A percentile compares a stretch with the other conserved stretches of the same genome.
Evolutionary conservation across 2,113 vertebrate genomes (phyloP).

Genomic region (Clupea harengus): DNA sequence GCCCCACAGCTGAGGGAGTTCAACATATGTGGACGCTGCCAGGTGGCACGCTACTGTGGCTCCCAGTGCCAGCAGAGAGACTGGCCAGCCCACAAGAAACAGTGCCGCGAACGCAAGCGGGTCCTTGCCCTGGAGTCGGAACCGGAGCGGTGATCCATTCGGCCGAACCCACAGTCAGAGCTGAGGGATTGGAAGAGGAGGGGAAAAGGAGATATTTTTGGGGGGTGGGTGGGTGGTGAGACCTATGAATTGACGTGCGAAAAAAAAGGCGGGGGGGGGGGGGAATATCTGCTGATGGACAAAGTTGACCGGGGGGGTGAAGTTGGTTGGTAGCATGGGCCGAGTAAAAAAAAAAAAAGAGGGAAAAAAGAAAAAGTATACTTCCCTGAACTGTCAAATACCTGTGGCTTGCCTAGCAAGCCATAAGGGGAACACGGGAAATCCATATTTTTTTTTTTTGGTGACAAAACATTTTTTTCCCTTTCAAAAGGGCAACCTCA

Average conservation of each 20-base stretch:
- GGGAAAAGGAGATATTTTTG: conserved; percentile 1
- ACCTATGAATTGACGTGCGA: conserved; percentile 38
- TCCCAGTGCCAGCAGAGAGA: conserved; percentile 98
- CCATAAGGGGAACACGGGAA: conserved; percentile 55
- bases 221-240: conserved; percentile 41
- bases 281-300: conserved; percentile 48
- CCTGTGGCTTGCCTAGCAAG: conserved; percentile 65
- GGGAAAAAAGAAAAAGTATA: conserved; percentile 53
- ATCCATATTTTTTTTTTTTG: conserved; percentile 33
- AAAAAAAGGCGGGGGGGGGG: conserved; percentile 21
- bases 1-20: conserved; percentile 82
- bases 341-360: conserved; percentile 39
- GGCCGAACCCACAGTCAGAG: conserved; percentile 43
- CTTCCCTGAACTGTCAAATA: conserved; percentile 68
- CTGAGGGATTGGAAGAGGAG: conserved; percentile 44
- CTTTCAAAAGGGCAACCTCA: conserved; percentile 52
- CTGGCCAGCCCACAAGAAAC: conserved; percentile 99
- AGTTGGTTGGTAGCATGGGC: conserved; percentile 50
- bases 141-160: conserved; percentile 83
- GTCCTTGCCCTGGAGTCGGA: conserved; percentile 88
- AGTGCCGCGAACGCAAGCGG: conserved; percentile 93
- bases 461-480: conserved; percentile 26
- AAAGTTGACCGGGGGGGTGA: conserved; percentile 57
- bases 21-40: conserved; percentile 97
- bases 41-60: conserved; percentile 96